Evolutionary conservation across 2,113 vertebrate species (phyloP), one percentile per base, ranked within the genome.

Genomic region (Vulpes lagopus): DNA sequence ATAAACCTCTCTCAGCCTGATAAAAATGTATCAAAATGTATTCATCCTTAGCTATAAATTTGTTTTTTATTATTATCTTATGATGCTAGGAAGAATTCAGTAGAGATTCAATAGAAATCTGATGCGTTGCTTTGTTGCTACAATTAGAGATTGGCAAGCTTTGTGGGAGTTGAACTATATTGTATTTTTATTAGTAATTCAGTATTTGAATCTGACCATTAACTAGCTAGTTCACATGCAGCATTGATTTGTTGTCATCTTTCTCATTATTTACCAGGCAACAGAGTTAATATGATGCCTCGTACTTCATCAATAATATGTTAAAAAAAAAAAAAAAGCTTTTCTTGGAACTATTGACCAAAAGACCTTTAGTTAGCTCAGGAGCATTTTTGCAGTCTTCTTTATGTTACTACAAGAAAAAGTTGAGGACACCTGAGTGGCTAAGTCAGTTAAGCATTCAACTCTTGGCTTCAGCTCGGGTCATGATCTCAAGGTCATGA

Each of bases 171-270:
- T 97, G 89, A 95, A 96, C 83, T 94, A 84, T 35, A 98, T 92
- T 97, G 86, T 90, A 88, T 96, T 96, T 79, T 96, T 98, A 94
- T 97, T 97, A 96, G 92, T 95, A 97, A 97, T 94, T 69, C 73
- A 30, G 51, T 96, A 87, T 98, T 97, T 98, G 59, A 85, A 71
- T 90, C 57, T 96, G 97, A 59, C 94, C 96, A 98, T 97, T 96
- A 94, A 92, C 83, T 97, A 96, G 62, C 94, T 88, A 88, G 87
- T 97, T 97, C 94, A 59, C 60, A 91, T 81, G 53, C 74, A 67
- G 20, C 92, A 97, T 97, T 80, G 97, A 98, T 96, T 97, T 95
- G 49, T 89, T 97, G 92, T 97, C 97, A 86, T 92, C 65, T 78
- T 90, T 82, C 90, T 96, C 57, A 87, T 95, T 97, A 94, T 73